Base-by-base conservation (phyloP, 2,797 vertebrate genomes). In the Neoniphon sammara region DNA sequence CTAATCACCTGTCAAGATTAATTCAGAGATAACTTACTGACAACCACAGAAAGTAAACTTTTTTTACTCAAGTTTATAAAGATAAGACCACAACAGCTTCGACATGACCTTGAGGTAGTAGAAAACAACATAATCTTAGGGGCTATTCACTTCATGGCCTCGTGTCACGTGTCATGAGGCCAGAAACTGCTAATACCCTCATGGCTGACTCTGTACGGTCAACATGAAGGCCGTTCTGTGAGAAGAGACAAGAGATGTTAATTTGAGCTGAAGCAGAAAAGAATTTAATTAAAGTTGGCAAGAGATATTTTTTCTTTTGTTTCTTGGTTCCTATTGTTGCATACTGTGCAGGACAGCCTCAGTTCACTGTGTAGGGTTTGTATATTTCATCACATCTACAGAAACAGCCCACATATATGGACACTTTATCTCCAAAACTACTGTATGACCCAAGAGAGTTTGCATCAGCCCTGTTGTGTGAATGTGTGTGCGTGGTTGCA, bases 21-120 rank as follows among this genome's bases (percentile, higher is more conserved):
- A 54, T 31, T 53, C 49, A 36, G 49, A 0, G 31, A 30, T 10
- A 14, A 21, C 10, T 14, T 9, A 54, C 11, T 34, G 31, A 6
- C 31, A 34, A 8, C 31, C 31, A 34, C 31, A 34, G 31, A 34
- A 15, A 21, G 8, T 12, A 30, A 25, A 17, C 5, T 2, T 4
- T 10, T 53, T 60, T 63, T 31, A 0, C 0, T 25, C n/a, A 4
- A 2, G 27, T 70, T 34, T 65, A 63, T 30, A 58, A 75, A 78
- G 78, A 82, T 81, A 86, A 79, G 49, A 10, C 17, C 15, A 14
- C 3, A 1, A 14, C 52, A 36, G 75, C 86, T 64, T 76, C 31
- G 3, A 36, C 74, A 39, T 11, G 50, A 52, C 66, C 69, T 82
- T 49, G 69, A 44, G 66, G 39, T 3, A 4, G 18, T 52, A n/a